Conservation (phyloP, 2,797 vertebrate genomes). For the Synaphobranchus kaupii region DNA sequence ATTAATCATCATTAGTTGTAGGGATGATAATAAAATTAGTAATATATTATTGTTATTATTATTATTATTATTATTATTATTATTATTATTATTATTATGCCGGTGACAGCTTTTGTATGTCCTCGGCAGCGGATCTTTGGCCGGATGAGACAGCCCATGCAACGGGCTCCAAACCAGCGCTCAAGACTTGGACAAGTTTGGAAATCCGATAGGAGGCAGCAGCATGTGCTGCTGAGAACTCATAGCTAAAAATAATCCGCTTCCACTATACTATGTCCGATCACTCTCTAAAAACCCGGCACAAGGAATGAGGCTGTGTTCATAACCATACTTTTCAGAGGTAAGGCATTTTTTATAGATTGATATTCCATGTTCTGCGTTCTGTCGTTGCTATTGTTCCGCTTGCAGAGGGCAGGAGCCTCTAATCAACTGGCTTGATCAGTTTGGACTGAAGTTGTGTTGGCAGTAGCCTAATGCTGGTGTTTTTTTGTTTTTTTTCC, state of each 20-base stretch:
- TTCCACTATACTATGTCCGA: slow-evolving; percentile 40
- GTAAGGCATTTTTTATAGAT: slow-evolving; percentile 43
- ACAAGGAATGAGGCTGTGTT: slow-evolving; percentile 57
- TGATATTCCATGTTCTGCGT: not conserved
- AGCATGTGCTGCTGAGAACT: slow-evolving; percentile 68
- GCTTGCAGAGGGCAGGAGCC: not conserved
- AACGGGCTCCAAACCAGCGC: slow-evolving; percentile 16
- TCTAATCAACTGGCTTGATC: not conserved
- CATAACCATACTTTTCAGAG: slow-evolving; percentile 52
- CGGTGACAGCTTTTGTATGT: not conserved
- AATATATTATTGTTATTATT: not conserved
- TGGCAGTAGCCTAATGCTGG: not conserved
- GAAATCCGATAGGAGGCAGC: slow-evolving; percentile 67
- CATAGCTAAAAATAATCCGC: slow-evolving; percentile 77
- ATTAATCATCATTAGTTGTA: not conserved
- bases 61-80: not conserved
- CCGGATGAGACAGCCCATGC: not conserved
- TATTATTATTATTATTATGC: not conserved
- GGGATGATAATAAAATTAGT: not conserved
- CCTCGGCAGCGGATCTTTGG: not conserved
- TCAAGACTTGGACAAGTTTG: slow-evolving; percentile 56
- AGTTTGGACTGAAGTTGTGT: not conserved
- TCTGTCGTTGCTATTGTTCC: not conserved
- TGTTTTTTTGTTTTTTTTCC: too few relatives aligned
- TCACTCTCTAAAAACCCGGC: slow-evolving; percentile 30